These are phyloP conservation scores for Eciton burchellii DNA, from an alignment of 1,140 invertebrate species.

Conservation along the genomic window DNA sequence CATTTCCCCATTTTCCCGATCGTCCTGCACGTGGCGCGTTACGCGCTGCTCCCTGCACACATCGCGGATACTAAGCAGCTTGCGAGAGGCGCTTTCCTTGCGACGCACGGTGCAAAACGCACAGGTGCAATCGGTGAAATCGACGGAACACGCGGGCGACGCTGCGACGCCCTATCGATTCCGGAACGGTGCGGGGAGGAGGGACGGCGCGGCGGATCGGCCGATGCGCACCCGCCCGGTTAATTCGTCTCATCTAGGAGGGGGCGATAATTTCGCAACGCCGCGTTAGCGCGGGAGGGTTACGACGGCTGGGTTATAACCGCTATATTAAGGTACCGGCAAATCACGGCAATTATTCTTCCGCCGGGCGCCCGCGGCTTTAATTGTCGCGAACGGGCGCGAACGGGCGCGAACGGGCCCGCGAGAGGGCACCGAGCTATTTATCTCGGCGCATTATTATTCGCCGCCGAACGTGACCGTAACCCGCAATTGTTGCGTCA, in stretches of 20 bases:
- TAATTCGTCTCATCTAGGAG: slow-evolving; percentile 1
- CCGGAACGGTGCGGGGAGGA: background rate
- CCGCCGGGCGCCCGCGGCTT: slow-evolving; percentile 28
- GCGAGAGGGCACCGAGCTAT: slow-evolving; percentile 17
- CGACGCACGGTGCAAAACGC: no score
- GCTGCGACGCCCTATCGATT: background rate
- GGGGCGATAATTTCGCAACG: slow-evolving; percentile 14
- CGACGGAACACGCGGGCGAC: background rate
- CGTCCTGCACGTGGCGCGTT: background rate
- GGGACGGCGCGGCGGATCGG: background rate
- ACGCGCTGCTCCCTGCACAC: background rate
- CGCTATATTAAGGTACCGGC: slow-evolving; percentile 33
- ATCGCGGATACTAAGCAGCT: slow-evolving; percentile 8
- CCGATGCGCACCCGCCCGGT: background rate
- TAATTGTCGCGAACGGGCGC: slow-evolving; percentile 50
- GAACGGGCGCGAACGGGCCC: background rate
- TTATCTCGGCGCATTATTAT: slow-evolving; percentile 64
- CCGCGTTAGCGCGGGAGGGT: background rate
- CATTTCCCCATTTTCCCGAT: background rate
- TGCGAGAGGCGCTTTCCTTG: background rate
- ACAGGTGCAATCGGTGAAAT: no score
- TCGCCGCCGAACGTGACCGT: slow-evolving; percentile 62
- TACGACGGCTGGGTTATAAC: slow-evolving; percentile 12
- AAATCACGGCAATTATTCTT: slow-evolving; percentile 63
- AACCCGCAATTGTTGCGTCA: slow-evolving; percentile 63